Conservation (phyloP, 2,113 vertebrate genomes). For the Corythaixoides concolor region DNA sequence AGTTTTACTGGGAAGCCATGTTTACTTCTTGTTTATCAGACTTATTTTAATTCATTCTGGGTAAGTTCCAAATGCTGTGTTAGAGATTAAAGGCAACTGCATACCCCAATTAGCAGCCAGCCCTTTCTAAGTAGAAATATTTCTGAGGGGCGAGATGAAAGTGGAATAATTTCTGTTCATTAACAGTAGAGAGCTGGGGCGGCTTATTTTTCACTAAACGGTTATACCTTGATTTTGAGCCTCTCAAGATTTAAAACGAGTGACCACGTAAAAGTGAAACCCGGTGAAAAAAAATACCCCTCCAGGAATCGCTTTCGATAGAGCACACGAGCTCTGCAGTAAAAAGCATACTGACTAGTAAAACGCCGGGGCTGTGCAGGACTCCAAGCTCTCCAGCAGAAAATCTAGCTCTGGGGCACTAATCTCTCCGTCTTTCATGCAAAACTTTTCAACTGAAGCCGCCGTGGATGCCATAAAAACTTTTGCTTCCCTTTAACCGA, state of each 20-base stretch:
- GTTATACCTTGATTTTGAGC: background rate
- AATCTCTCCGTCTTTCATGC: background rate
- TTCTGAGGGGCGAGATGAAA: slow-evolving; percentile 76
- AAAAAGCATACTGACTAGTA: slow-evolving; percentile 21
- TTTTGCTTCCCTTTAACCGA: background rate
- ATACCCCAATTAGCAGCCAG: slow-evolving; percentile 73
- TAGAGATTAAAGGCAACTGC: slow-evolving; percentile 76
- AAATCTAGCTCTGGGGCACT: slow-evolving; percentile 40
- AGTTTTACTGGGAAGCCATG: slow-evolving; percentile 71
- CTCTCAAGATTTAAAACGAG: background rate
- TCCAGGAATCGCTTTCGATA: background rate
- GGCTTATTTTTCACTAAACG: background rate
- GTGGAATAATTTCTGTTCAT: slow-evolving; percentile 73
- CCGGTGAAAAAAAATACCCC: slow-evolving; percentile 1
- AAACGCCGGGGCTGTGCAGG: background rate
- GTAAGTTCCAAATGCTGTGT: slow-evolving; percentile 70
- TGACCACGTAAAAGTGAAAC: slow-evolving; percentile 5
- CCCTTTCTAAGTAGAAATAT: slow-evolving; percentile 71
- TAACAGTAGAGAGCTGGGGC: slow-evolving; percentile 52
- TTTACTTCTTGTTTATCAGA: slow-evolving; percentile 76
- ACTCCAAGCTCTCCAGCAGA: background rate
- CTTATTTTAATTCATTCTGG: slow-evolving; percentile 76
- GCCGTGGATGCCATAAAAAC: background rate
- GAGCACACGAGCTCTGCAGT: background rate
- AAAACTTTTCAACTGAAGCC: background rate